These are phyloP conservation scores for Apamea anceps DNA, from an alignment of 2,888 invertebrate species.

Conservation along the genomic window DNA sequence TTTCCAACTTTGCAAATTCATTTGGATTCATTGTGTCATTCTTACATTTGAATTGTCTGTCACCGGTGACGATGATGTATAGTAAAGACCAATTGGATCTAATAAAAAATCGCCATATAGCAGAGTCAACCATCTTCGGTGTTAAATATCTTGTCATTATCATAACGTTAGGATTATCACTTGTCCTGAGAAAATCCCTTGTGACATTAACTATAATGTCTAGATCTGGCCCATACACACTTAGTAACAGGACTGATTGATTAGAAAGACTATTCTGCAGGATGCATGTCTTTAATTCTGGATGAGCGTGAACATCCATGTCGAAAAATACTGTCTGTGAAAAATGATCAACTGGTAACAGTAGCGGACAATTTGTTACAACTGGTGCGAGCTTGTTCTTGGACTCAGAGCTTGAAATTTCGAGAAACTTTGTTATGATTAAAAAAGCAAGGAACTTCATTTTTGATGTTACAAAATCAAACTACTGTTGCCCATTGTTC, in stretches of 20 bases:
- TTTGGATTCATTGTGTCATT: constrained; percentile 64
- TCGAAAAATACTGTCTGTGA: constrained; percentile 52
- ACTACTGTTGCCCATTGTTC: not conserved
- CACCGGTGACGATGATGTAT: constrained; percentile 69
- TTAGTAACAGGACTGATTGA: constrained; percentile 37
- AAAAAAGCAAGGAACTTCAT: constrained; percentile 33
- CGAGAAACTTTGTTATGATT: constrained; percentile 10
- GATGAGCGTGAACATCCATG: constrained; percentile 24
- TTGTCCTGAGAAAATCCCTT: constrained; percentile 15
- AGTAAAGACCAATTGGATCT: constrained; percentile 68
- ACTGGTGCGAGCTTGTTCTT: constrained; percentile 15
- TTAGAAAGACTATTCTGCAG: constrained; percentile 24
- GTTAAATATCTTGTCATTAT: constrained; percentile 63
- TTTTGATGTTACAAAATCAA: constrained; percentile 6
- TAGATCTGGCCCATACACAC: constrained; percentile 13
- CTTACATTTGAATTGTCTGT: constrained; percentile 65
- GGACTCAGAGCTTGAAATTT: constrained; percentile 9
- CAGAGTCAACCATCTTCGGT: constrained; percentile 51
- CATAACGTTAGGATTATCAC: constrained; percentile 62
- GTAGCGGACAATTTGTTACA: constrained; percentile 13
- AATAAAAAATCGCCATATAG: constrained; percentile 43
- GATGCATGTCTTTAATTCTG: constrained; percentile 45
- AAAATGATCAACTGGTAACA: constrained; percentile 30
- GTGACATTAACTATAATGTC: constrained; percentile 8
- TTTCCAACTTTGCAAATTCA: constrained; percentile 62